Percentiles rank a stretch among this genome's conserved stretches.
phyloP scores from a whole-genome alignment of 2,113 vertebrate genomes.

The Oceanites oceanicus region DNA sequence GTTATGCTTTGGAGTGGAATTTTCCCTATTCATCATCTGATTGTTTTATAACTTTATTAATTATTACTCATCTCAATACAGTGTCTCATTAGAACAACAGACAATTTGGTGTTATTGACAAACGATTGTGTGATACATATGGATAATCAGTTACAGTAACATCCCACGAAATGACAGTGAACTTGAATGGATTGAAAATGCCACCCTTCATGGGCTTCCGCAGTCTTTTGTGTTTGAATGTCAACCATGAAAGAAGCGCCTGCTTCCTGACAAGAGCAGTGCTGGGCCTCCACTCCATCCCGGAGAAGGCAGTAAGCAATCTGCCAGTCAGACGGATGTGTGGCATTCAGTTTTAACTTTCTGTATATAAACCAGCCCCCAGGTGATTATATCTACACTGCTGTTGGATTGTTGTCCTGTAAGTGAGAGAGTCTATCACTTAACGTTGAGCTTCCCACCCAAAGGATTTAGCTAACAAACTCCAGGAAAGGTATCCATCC shows the following conservation, averaged over 20 bases:
- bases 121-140: background rate
- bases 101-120: background rate
- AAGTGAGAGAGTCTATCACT: background rate
- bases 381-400: background rate
- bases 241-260: background rate
- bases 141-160: background rate
- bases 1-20: background rate
- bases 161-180: background rate
- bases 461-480: background rate
- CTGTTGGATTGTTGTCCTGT: background rate
- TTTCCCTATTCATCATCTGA: background rate
- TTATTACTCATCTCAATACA: background rate
- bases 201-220: accelerated
- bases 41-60: constrained; percentile 29
- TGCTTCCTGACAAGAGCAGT: background rate
- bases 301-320: background rate
- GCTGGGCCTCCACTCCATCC: background rate
- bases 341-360: background rate
- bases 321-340: accelerated
- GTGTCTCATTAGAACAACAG: background rate
- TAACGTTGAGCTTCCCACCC: background rate
- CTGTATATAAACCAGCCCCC: background rate
- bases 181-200: background rate
- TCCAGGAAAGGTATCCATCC: background rate
- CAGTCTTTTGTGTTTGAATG: background rate